Evolutionary conservation across 2,888 invertebrate genomes (phyloP), one percentile per base, ranked within the genome.

Genomic region (Lepidocyrtoides sp.): DNA sequence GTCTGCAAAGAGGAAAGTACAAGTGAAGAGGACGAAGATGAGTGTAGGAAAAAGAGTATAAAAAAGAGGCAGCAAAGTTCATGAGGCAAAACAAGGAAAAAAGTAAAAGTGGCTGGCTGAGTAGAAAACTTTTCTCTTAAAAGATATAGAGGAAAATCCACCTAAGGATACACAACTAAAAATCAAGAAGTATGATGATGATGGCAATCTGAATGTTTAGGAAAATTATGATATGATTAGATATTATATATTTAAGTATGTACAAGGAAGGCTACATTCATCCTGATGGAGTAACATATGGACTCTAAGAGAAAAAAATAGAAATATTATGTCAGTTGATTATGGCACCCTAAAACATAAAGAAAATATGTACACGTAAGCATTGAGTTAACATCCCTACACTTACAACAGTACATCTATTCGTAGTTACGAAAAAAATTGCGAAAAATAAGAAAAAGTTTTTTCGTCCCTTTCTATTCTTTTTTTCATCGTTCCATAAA

Each of bases 11-110:
- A 66, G 2, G 26, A 26, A 10, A 60, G 60, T 60, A 10, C 20
- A 20, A 26, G 63, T 63, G 26, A 0, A 32, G 4, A n/a, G n/a
- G n/a, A n/a, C n/a, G n/a, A n/a, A n/a, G n/a, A n/a, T n/a, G n/a
- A n/a, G n/a, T n/a, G n/a, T n/a, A n/a, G 20, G 20, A 26, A 29
- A 63, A 63, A 26, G 23, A 63, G 51, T 51, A n/a, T 51, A n/a
- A 63, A 29, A 26, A 63, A 4, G 63, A 63, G 63, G 36, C 69
- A n/a, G 44, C 44, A 69, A 84, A 84, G 84, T 84, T 69, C 72
- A 84, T 69, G 72, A 72, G 20, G 54, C 84, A 72, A 84, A 72
- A 84, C 84, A 72, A 69, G 69, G 36, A 66, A 54, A 14, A 72
- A 54, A 29, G 44, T 14, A 72, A 83, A 83, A 63, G 60, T 41